A percentile compares a stretch with the other conserved stretches of the same genome.
phyloP scores from a whole-genome alignment of 1,140 invertebrate genomes.

The Drosophila burlai region DNA sequence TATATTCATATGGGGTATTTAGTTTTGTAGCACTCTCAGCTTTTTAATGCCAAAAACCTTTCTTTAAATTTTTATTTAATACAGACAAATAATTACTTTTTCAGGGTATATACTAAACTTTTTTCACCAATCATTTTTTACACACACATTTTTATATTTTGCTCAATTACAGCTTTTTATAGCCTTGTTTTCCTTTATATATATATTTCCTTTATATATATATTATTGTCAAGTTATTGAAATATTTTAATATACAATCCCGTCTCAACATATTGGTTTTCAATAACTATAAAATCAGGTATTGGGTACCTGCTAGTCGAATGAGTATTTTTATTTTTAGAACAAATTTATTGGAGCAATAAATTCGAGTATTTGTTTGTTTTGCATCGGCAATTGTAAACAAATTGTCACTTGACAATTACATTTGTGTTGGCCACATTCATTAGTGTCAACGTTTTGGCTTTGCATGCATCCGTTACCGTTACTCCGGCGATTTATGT shows the following conservation, averaged over 20 bases:
- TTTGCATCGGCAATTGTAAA: constrained; percentile 59
- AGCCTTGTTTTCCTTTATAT: neutral
- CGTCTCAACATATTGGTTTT: neutral
- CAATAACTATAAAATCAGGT: neutral
- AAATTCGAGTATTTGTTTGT: constrained; percentile 38
- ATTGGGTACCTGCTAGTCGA: constrained; percentile 5
- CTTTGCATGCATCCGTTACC: constrained; percentile 64
- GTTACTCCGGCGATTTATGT: constrained; percentile 60
- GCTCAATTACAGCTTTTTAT: too few species aligned
- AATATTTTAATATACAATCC: too few species aligned
- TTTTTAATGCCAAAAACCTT: neutral
- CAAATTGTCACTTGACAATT: constrained; percentile 77
- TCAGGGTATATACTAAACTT: too few species aligned
- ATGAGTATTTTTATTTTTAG: too few species aligned
- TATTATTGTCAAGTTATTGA: too few species aligned
- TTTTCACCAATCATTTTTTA: too few species aligned
- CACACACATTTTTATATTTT: too few species aligned
- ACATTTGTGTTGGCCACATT: constrained; percentile 68
- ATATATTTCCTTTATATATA: neutral
- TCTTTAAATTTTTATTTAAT: neutral
- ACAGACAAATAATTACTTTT: too few species aligned
- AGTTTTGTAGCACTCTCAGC: neutral
- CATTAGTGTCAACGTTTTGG: constrained; percentile 72
- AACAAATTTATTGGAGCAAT: constrained; percentile 21
- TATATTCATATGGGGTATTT: too few species aligned